Evolutionary conservation across 2,797 vertebrate species (phyloP).

Genomic region (Pitangus sulphuratus): DNA sequence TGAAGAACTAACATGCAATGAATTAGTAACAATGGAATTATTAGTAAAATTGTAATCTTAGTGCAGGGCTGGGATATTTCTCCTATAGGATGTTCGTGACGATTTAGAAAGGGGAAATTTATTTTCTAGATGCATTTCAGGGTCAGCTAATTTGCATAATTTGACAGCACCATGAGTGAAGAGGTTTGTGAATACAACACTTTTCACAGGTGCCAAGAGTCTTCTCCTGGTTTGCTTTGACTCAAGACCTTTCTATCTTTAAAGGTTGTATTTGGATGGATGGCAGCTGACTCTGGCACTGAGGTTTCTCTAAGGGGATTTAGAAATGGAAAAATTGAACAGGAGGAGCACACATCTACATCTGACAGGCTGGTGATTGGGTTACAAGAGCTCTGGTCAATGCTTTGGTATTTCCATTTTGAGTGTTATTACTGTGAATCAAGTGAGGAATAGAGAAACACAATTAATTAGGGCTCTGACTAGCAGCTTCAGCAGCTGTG

Average conservation of each 20-base stretch:
- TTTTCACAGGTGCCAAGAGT: not conserved
- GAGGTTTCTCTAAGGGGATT: not conserved
- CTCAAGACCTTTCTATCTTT: not conserved
- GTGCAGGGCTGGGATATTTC: not conserved
- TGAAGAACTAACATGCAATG: not conserved
- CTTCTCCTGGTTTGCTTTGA: not conserved
- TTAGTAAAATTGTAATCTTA: not conserved
- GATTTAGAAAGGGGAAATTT: not conserved
- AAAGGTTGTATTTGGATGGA: not conserved
- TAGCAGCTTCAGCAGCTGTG: not conserved
- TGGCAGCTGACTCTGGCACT: not conserved
- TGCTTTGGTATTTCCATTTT: conserved; percentile 26
- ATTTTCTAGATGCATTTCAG: not conserved
- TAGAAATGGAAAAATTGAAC: not conserved
- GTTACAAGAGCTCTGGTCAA: conserved; percentile 15
- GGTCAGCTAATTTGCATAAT: not conserved
- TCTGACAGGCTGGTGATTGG: not conserved
- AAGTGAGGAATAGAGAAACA: not conserved
- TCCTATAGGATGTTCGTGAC: not conserved
- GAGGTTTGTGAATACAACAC: not conserved
- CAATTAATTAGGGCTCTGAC: conserved; percentile 3
- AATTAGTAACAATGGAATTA: not conserved
- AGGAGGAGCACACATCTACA: not conserved
- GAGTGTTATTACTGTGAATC: not conserved
- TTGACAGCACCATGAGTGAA: not conserved